Conservation (phyloP, 2,797 vertebrate species). For the Brotula barbata region DNA sequence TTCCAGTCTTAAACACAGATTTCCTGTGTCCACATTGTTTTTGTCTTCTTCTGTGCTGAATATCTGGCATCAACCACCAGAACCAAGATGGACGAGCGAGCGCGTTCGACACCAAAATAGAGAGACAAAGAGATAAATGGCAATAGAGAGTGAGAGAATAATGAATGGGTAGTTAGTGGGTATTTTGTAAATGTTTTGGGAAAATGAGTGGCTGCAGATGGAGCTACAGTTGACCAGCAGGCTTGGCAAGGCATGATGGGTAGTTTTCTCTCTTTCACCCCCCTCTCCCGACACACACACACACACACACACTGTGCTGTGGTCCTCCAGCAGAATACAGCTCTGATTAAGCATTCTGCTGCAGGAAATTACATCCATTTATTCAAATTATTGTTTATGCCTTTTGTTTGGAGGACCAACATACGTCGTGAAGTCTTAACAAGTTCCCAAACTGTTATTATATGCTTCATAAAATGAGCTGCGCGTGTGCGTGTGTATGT, state of each 20-base stretch:
- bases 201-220: conserved; percentile 57
- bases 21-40: too few relatives aligned
- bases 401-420: conserved; percentile 80
- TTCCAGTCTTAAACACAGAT: too few relatives aligned
- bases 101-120: not conserved
- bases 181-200: conserved; percentile 67
- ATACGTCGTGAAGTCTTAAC: conserved; percentile 77
- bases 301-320: conserved; percentile 23
- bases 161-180: conserved; percentile 60
- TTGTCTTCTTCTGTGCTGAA: not conserved
- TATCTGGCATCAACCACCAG: not conserved
- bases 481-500: conserved; percentile 24
- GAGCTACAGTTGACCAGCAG: conserved; percentile 63
- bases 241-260: conserved; percentile 65
- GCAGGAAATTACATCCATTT: conserved; percentile 80
- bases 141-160: conserved; percentile 16
- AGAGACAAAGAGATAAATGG: conserved; percentile 29
- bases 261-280: conserved; percentile 31
- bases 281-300: conserved; percentile 18
- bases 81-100: not conserved
- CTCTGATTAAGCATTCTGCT: conserved; percentile 82
- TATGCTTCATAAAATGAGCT: conserved; percentile 77
- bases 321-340: conserved; percentile 75
- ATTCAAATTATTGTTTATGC: conserved; percentile 85
- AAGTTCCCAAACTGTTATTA: conserved; percentile 78